phyloP scores from a whole-genome alignment of 2,113 vertebrate genomes.

The Callionymus lyra region DNA sequence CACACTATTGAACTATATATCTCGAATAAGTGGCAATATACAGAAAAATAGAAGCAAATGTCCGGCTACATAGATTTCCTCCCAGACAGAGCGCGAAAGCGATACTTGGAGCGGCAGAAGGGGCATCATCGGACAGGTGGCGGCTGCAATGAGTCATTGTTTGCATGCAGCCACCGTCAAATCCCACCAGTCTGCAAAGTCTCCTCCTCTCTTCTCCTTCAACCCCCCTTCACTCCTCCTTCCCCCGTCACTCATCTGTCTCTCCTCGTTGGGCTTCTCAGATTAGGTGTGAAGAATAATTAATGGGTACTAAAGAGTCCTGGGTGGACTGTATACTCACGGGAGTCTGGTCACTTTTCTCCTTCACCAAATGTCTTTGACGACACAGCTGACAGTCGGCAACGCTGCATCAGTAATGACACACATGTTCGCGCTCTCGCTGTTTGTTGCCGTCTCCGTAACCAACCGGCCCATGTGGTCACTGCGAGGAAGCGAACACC shows the following conservation, averaged over 20 bases:
- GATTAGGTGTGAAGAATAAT: conserved; percentile 67
- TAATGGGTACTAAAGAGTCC: conserved; percentile 48
- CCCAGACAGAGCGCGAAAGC: conserved; percentile 12
- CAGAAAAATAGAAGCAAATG: no score
- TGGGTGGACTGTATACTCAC: conserved; percentile 43
- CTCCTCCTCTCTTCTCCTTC: conserved; percentile 25
- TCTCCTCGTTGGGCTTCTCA: conserved; percentile 48
- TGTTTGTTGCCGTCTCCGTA: no score
- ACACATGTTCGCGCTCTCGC: not conserved
- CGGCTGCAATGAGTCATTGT: conserved; percentile 60
- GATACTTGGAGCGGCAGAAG: conserved; percentile 52
- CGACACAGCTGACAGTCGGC: conserved; percentile 45
- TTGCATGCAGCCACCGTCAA: conserved; percentile 54
- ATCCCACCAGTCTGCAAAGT: conserved; percentile 41
- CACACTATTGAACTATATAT: no score
- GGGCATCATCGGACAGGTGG: conserved; percentile 60
- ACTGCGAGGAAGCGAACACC: no score
- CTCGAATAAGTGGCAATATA: no score
- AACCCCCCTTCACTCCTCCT: conserved; percentile 5
- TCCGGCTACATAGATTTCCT: conserved; percentile 33
- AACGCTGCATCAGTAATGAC: conserved; percentile 44
- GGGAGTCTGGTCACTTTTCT: conserved; percentile 51
- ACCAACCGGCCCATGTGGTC: no score
- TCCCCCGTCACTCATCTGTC: conserved; percentile 37
- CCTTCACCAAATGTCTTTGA: conserved; percentile 59